phyloP scores from a whole-genome alignment of 2,888 invertebrate genomes.

The Mythimna pallens region DNA sequence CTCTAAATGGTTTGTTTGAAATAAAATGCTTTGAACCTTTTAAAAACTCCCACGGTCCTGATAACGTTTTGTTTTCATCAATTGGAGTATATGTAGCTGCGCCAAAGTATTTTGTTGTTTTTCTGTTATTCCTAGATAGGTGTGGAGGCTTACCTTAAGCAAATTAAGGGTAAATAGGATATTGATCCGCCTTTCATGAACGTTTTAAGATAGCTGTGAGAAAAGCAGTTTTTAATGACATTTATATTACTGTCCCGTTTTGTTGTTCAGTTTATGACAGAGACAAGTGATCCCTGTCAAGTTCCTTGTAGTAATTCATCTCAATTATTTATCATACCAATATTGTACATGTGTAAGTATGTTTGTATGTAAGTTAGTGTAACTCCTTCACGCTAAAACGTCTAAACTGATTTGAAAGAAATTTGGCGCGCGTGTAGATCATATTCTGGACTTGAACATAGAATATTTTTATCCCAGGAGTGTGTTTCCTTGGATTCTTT shows the following conservation, averaged over 20 bases:
- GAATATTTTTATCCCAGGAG: no score
- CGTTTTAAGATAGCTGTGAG: neutral
- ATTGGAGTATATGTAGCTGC: neutral
- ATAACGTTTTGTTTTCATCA: no score
- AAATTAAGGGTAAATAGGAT: slow-evolving; percentile 13
- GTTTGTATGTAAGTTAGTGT: no score
- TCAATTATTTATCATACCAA: neutral
- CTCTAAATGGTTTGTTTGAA: no score
- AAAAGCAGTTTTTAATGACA: slow-evolving; percentile 20
- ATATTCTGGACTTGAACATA: no score
- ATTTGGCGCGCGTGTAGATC: no score
- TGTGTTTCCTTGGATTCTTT: no score
- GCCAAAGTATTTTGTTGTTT: slow-evolving; percentile 16
- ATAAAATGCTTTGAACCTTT: no score
- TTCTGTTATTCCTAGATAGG: slow-evolving; percentile 35
- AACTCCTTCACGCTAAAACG: no score
- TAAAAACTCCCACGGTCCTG: no score
- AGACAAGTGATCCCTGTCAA: neutral
- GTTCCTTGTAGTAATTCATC: neutral
- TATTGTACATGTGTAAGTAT: no score
- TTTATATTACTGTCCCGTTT: slow-evolving; percentile 3
- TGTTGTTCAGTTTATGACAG: neutral
- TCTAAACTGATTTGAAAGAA: no score
- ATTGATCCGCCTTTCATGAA: slow-evolving; percentile 6
- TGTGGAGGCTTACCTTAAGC: slow-evolving; percentile 9